These are phyloP conservation scores for Phaethon lepturus DNA, from an alignment of 2,113 vertebrate species.

Conservation along the genomic window DNA sequence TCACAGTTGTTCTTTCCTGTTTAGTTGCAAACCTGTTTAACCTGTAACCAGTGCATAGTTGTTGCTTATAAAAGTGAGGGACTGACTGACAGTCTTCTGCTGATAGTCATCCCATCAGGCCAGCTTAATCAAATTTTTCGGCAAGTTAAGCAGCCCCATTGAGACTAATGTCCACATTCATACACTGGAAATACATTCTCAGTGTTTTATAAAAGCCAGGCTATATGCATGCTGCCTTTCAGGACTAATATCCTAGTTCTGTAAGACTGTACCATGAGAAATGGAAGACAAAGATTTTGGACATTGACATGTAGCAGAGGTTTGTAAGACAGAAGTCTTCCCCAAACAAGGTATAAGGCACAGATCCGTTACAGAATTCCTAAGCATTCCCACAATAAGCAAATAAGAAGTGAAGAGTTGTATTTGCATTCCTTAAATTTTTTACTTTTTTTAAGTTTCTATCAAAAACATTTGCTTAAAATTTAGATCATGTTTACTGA, in stretches of 20 bases:
- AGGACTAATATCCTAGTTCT: neutral
- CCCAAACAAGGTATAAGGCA: neutral
- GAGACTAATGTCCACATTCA: neutral
- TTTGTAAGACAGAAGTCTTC: neutral
- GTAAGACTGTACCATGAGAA: neutral
- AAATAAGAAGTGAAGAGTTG: neutral
- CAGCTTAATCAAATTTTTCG: neutral
- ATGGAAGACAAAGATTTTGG: neutral
- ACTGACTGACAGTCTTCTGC: neutral
- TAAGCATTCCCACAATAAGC: neutral
- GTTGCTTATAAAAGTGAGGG: neutral
- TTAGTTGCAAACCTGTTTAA: neutral
- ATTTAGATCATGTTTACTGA: neutral
- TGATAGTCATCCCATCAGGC: neutral
- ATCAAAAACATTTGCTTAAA: neutral
- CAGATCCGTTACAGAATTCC: neutral
- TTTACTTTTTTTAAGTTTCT: neutral
- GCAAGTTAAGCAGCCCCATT: neutral
- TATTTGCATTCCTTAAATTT: neutral
- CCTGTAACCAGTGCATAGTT: neutral
- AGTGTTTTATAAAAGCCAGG: neutral
- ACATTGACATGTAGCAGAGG: neutral
- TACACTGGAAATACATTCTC: neutral
- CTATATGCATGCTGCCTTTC: neutral
- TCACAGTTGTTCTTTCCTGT: neutral